A percentile compares a stretch with the other conserved stretches of the same genome.
Conservation (phyloP, 2,797 vertebrate species). For the Darevskia nairensis region DNA sequence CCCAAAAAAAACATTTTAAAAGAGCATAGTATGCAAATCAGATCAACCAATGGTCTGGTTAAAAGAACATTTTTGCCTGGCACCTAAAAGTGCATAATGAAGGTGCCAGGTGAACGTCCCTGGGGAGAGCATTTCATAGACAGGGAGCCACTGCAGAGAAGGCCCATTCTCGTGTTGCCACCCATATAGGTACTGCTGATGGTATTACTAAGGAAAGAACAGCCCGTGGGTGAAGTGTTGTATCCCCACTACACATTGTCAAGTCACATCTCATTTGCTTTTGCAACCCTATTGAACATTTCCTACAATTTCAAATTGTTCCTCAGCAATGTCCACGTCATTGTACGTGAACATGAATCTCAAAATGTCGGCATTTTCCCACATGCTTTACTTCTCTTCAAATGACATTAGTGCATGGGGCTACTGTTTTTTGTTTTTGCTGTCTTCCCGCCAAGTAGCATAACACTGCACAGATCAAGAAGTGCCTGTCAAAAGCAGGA, state of each 20-base stretch:
- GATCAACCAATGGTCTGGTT: no score
- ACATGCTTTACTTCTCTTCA: background rate
- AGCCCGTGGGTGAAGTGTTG: background rate
- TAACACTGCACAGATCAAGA: background rate
- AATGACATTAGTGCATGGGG: background rate
- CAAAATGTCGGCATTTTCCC: background rate
- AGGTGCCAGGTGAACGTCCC: no score
- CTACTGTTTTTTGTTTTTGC: background rate
- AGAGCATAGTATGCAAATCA: no score
- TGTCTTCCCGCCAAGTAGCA: background rate
- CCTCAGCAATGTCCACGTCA: background rate
- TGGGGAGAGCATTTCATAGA: no score
- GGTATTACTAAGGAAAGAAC: background rate
- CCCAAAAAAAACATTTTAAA: no score
- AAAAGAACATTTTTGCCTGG: no score
- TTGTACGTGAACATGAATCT: background rate
- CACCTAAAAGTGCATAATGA: no score
- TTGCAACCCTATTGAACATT: background rate
- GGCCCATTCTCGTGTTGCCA: no score
- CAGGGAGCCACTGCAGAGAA: no score
- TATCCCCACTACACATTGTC: no score
- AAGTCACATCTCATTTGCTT: background rate
- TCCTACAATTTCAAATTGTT: background rate
- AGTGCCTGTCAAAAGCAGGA: background rate
- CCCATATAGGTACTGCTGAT: background rate